These are phyloP conservation scores for Gymnocypris eckloni DNA, from an alignment of 2,797 vertebrate genomes.

Conservation along the genomic window DNA sequence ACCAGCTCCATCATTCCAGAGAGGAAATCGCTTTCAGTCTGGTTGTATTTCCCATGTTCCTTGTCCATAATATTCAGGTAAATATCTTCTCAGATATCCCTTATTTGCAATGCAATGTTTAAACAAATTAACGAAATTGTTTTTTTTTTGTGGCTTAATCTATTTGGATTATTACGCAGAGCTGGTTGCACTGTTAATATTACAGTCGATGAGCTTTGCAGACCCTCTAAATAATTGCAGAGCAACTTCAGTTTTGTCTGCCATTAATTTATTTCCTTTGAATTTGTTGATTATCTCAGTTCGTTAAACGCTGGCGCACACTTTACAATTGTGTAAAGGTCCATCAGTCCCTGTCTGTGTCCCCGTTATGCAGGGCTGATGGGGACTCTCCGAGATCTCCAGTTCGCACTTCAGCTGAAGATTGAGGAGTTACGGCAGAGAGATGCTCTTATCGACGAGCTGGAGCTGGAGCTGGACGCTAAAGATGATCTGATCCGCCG, in stretches of 20 bases:
- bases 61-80: slow-evolving; percentile 14
- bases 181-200: background rate
- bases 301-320: background rate
- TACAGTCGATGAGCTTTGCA: background rate
- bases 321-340: background rate
- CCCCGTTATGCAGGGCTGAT: slow-evolving; percentile 60
- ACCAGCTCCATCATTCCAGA: background rate
- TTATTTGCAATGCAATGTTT: background rate
- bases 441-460: slow-evolving; percentile 82
- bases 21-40: background rate
- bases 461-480: slow-evolving; percentile 82
- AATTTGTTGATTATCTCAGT: background rate
- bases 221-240: background rate
- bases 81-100: background rate
- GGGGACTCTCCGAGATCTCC: slow-evolving; percentile 83
- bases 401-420: slow-evolving; percentile 83
- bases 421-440: slow-evolving; percentile 85
- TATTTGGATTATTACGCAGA: background rate
- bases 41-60: background rate
- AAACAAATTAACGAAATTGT: background rate
- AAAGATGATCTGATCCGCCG: slow-evolving; percentile 85
- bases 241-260: slow-evolving; percentile 7
- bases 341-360: background rate
- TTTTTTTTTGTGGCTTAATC: background rate
- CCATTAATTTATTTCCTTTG: background rate